Evolutionary conservation across 2,797 vertebrate species (phyloP).

Genomic region (Lithobates pipiens): DNA sequence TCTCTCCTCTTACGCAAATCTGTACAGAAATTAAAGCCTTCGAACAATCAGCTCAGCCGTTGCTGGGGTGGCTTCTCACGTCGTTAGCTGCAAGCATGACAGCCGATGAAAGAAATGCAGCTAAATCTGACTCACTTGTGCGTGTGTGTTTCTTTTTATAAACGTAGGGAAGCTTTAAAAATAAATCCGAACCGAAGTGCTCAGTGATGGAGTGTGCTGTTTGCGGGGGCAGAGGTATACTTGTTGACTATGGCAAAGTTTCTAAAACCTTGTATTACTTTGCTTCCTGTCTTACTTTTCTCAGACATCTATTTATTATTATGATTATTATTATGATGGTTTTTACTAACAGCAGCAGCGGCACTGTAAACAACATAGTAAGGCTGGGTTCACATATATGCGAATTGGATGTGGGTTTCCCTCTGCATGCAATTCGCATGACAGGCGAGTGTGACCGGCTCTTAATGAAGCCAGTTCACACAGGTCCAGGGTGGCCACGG

Average conservation of each 20-base stretch:
- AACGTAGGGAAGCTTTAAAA: constrained; percentile 58
- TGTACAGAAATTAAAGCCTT: constrained; percentile 80
- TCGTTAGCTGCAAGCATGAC: constrained; percentile 80
- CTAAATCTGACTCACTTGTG: constrained; percentile 74
- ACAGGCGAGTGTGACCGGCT: no score
- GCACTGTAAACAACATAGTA: no score
- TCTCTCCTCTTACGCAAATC: constrained; percentile 76
- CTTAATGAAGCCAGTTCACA: no score
- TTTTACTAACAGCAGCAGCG: no score
- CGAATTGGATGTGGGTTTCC: no score
- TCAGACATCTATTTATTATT: neutral
- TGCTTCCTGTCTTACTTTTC: constrained; percentile 56
- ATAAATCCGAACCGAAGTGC: constrained; percentile 58
- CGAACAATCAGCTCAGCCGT: constrained; percentile 76
- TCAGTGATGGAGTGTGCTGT: constrained; percentile 56
- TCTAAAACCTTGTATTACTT: constrained; percentile 48
- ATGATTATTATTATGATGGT: no score
- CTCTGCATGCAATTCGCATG: no score
- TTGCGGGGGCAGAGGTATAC: constrained; percentile 51
- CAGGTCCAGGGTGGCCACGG: no score
- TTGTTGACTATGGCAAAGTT: constrained; percentile 58
- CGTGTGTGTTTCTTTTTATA: constrained; percentile 64
- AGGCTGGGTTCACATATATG: no score
- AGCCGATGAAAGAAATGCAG: constrained; percentile 78
- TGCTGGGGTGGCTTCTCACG: constrained; percentile 75